These are phyloP conservation scores for Thunnus thynnus DNA, from an alignment of 2,113 vertebrate genomes.

Conservation along the genomic window DNA sequence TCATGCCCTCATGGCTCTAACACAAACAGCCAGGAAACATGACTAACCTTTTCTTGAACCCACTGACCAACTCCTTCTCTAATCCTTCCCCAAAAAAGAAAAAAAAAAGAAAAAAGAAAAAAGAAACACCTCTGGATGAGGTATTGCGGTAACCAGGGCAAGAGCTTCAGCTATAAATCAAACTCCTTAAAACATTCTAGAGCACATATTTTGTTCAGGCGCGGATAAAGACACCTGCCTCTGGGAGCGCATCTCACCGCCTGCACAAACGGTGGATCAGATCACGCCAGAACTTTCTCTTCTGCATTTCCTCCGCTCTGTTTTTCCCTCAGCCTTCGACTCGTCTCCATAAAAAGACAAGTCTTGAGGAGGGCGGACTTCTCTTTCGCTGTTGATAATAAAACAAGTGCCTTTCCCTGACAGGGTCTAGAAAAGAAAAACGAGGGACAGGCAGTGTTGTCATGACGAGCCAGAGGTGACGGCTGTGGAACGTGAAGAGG, in stretches of 20 bases:
- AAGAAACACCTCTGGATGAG: conserved; percentile 36
- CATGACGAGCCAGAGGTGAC: conserved; percentile 62
- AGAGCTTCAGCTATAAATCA: conserved; percentile 49
- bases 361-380: conserved; percentile 67
- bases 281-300: conserved; percentile 62
- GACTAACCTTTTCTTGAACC: conserved; percentile 46
- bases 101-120: not conserved
- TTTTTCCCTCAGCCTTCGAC: conserved; percentile 39
- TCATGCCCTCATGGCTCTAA: conserved; percentile 8
- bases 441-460: conserved; percentile 50
- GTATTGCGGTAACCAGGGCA: conserved; percentile 21
- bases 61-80: conserved; percentile 25
- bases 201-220: conserved; percentile 40
- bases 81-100: not conserved
- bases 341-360: conserved; percentile 82
- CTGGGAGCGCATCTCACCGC: conserved; percentile 41
- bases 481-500: conserved; percentile 26
- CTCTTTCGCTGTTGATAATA: conserved; percentile 74
- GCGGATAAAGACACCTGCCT: conserved; percentile 16
- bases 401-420: conserved; percentile 70
- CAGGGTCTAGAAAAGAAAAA: conserved; percentile 47
- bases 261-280: conserved; percentile 35
- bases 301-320: conserved; percentile 42
- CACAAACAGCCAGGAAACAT: conserved; percentile 31
- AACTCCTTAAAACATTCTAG: conserved; percentile 33